Conservation (phyloP, 2,797 vertebrate species). For the Cheirogaleus major region DNA sequence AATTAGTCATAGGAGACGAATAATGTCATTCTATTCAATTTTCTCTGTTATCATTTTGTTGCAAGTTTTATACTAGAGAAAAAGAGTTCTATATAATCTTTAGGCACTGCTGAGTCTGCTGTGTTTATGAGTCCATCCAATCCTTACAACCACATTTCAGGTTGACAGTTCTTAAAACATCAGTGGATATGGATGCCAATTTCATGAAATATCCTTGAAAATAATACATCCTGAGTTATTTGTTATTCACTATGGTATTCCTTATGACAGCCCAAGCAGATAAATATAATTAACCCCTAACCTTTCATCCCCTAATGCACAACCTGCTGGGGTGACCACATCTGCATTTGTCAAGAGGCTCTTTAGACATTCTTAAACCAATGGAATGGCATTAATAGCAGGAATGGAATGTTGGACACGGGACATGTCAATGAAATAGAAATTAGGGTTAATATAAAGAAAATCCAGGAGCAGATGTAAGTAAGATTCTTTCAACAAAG, state of each 20-base stretch:
- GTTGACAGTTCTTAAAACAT: constrained; percentile 63
- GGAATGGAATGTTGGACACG: background rate
- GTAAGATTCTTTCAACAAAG: background rate
- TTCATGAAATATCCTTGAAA: constrained; percentile 33
- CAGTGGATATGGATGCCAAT: constrained; percentile 46
- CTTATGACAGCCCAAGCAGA: background rate
- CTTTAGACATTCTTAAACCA: background rate
- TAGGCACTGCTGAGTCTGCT: background rate
- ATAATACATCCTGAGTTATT: constrained; percentile 48
- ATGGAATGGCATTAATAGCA: background rate
- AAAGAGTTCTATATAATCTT: background rate
- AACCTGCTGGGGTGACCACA: background rate
- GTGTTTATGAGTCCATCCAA: constrained; percentile 43
- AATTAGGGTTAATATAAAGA: background rate
- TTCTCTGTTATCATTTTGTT: constrained; percentile 20
- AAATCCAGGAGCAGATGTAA: background rate
- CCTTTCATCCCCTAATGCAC: background rate
- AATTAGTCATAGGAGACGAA: constrained; percentile 46
- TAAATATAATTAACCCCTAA: background rate
- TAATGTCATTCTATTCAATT: constrained; percentile 23
- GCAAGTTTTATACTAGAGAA: constrained; percentile 21
- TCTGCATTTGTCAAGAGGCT: background rate
- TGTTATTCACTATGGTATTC: background rate
- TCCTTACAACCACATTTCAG: constrained; percentile 51
- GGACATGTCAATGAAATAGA: background rate